A percentile compares a stretch with the other conserved stretches of the same genome.
Conservation (phyloP, 2,113 vertebrate species). For the Salminus brasiliensis region DNA sequence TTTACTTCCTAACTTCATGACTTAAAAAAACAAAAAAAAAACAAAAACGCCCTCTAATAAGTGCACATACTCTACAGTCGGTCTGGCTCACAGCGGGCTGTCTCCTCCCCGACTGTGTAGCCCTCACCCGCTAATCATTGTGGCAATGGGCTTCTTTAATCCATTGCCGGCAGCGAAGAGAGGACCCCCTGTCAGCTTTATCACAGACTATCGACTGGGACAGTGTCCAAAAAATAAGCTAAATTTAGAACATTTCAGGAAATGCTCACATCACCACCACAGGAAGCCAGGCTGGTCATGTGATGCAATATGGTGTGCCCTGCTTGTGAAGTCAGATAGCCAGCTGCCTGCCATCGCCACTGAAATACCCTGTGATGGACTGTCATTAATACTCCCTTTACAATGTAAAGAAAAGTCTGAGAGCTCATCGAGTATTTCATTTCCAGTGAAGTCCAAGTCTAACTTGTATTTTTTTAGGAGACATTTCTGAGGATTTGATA, state of each 20-base stretch:
- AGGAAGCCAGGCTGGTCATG: conserved; percentile 37
- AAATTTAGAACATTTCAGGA: conserved; percentile 11
- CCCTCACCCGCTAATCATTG: conserved; percentile 4
- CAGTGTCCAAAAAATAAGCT: not conserved
- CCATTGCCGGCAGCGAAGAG: not conserved
- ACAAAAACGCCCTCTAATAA: not conserved
- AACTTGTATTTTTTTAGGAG: no score
- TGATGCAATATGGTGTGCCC: conserved; percentile 56
- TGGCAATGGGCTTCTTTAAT: conserved; percentile 21
- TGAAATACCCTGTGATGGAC: no score
- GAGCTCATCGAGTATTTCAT: no score
- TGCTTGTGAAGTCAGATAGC: conserved; percentile 43
- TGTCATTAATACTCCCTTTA: no score
- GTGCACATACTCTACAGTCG: not conserved
- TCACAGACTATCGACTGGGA: not conserved
- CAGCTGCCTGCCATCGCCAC: no score
- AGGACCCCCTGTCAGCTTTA: conserved; percentile 22
- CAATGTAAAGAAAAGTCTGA: conserved; percentile 17
- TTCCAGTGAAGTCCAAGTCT: no score
- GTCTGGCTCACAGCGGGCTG: not conserved
- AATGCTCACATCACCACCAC: not conserved
- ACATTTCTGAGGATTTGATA: no score
- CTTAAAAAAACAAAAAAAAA: not conserved
- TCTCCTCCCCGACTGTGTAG: not conserved
- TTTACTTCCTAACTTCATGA: not conserved